Percentiles rank a stretch among this genome's conserved stretches.
Conservation (phyloP, 2,113 vertebrate species). For the Amphilophus citrinellus region DNA sequence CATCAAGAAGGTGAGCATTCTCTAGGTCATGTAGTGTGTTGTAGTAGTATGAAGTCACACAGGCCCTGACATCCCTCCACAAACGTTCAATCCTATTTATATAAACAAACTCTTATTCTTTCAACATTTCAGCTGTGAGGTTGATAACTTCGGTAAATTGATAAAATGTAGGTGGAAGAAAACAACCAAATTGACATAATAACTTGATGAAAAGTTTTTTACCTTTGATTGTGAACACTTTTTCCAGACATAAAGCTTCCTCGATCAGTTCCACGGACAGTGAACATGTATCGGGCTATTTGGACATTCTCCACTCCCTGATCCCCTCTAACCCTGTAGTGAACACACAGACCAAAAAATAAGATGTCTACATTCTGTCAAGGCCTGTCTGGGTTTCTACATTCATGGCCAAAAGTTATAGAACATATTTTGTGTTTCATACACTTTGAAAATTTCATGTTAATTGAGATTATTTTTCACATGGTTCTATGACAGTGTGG, state of each 20-base stretch:
- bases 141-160: too few species aligned
- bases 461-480: too few species aligned
- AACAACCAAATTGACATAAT: too few species aligned
- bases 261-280: background rate
- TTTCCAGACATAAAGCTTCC: background rate
- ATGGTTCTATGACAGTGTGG: too few species aligned
- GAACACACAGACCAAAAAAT: background rate
- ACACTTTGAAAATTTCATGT: too few species aligned
- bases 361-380: background rate
- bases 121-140: too few species aligned
- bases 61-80: background rate
- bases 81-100: background rate
- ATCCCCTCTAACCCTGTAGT: background rate
- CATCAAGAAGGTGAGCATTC: background rate
- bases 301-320: background rate
- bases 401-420: background rate
- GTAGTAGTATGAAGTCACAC: background rate
- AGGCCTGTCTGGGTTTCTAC: background rate
- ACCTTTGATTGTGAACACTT: background rate
- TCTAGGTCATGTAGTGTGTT: background rate
- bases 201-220: background rate
- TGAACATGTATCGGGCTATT: background rate
- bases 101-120: background rate
- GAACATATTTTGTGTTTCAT: background rate
- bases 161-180: too few species aligned